Base-by-base conservation (phyloP, 2,113 vertebrate genomes). In the Rhinogobius similis region DNA sequence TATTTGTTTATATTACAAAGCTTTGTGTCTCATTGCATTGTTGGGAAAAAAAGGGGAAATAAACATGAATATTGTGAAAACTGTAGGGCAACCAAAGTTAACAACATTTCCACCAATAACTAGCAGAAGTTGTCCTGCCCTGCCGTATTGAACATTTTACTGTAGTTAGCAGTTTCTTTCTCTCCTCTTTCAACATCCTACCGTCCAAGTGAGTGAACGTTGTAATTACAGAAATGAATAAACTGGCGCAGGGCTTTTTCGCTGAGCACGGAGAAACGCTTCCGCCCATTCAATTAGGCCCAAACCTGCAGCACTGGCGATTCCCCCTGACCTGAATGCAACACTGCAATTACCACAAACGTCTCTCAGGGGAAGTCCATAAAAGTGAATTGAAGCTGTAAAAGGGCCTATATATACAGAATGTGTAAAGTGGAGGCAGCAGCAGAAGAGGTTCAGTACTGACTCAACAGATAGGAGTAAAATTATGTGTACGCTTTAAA, bases 301-400 rank as follows among this genome's bases (percentile, higher is more conserved):
- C 50, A 70, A 86, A 87, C 68, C 78, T 87, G 86, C 86, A 82
- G 77, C 82, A 67, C 72, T 64, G 74, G 81, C 77, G n/a, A 69
- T 87, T 88, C 83, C 65, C 65, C 14, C 44, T 72, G 78, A 87
- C 84, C 83, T 87, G 82, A 80, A 48, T 69, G 77, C 87, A 83
- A 81, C 67, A 63, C 75, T 56, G 82, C 78, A 82, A 88, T 83
- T 83, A 88, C 83, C 16, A 50, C 79, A 68, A 38, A 74, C 32
- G 5, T 39, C 73, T 71, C 82, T 81, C 71, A n/a, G 72, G 84
- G 75, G 79, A 78, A 29, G 71, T 79, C 58, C 73, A 78, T 82
- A 79, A 83, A 85, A 89, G 77, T 74, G 65, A 84, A 87, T 81
- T 67, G 64, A 79, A 75, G 70, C 67, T 13, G 29, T 78, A 67